Evolutionary conservation across 2,888 invertebrate genomes (phyloP), one percentile per base, ranked within the genome.

Genomic region (Pyrochroa serraticornis): DNA sequence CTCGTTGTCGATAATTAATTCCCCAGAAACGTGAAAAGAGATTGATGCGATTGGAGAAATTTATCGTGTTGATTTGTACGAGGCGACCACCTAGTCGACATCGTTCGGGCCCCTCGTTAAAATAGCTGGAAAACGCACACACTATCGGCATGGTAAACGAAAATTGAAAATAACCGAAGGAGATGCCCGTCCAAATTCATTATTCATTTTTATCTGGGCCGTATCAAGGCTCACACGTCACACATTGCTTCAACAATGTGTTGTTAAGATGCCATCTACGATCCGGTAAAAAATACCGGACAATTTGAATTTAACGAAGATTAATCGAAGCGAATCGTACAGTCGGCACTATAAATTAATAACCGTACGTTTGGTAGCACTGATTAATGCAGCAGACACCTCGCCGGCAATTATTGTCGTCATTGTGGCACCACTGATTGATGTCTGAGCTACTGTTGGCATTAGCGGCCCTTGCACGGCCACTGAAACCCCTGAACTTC

Each of bases 261-360:
- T 72, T 73, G 74, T 73, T 69, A 69, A 73, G 73, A 74, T 74
- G 71, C 67, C 71, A 73, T 73, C 74, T 68, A 54, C 65, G 70
- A 68, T 66, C 58, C 49, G 48, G 61, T 65, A 66, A 71, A 67
- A 70, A 68, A 66, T 65, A 56, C 63, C 62, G 70, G 75, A 76
- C 75, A 76, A 75, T 76, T 72, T 73, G 70, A 74, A 75, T 75
- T 76, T 75, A 76, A 77, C 77, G 75, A 76, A 75, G 76, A 77
- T 76, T 74, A 74, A 77, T 77, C 71, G 74, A 72, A 69, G 63
- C 60, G 70, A 69, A 71, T 73, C 68, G 68, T 62, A 60, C 62
- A 56, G 55, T 58, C 63, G 66, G 66, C 70, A 68, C 66, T 65
- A 71, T 71, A 68, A 71, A 73, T 73, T 72, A 74, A 72, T 73